Evolutionary conservation across 2,888 invertebrate species (phyloP).

Genomic region (Zhengitettix transpicula): DNA sequence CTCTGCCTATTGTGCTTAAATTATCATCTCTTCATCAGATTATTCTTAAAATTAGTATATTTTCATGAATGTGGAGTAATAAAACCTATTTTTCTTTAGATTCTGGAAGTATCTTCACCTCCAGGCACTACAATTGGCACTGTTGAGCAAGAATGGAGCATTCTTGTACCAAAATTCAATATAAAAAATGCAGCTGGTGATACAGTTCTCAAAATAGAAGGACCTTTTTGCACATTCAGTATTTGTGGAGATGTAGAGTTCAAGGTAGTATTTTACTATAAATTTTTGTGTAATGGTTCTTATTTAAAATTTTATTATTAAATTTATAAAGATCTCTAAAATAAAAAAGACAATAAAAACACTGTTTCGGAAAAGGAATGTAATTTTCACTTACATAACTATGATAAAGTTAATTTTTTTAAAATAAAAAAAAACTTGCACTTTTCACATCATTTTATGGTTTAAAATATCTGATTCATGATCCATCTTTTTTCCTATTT

Average conservation of each 20-base stretch:
- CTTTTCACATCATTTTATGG: no score
- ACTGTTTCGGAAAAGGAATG: no score
- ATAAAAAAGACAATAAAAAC: no score
- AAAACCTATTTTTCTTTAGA: slow-evolving; percentile 29
- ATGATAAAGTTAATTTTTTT: no score
- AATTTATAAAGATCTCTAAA: no score
- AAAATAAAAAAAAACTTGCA: no score
- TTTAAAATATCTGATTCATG: no score
- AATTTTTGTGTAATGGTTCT: background rate
- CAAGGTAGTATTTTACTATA: slow-evolving; percentile 31
- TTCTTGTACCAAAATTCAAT: slow-evolving; percentile 53
- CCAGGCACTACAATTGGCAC: slow-evolving; percentile 52
- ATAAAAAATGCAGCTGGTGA: slow-evolving; percentile 60
- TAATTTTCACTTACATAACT: no score
- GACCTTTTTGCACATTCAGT: slow-evolving; percentile 61
- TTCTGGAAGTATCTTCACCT: slow-evolving; percentile 59
- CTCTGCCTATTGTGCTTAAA: background rate
- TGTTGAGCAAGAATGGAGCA: slow-evolving; percentile 60
- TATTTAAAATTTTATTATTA: background rate
- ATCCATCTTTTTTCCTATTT: no score
- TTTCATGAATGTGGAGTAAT: background rate
- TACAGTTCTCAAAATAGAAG: slow-evolving; percentile 59
- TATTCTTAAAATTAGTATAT: background rate
- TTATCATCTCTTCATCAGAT: background rate
- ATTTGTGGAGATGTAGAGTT: slow-evolving; percentile 75